Percentiles rank a stretch among this genome's conserved stretches.
Conservation (phyloP, 2,797 vertebrate species). For the Sciaenops ocellatus region DNA sequence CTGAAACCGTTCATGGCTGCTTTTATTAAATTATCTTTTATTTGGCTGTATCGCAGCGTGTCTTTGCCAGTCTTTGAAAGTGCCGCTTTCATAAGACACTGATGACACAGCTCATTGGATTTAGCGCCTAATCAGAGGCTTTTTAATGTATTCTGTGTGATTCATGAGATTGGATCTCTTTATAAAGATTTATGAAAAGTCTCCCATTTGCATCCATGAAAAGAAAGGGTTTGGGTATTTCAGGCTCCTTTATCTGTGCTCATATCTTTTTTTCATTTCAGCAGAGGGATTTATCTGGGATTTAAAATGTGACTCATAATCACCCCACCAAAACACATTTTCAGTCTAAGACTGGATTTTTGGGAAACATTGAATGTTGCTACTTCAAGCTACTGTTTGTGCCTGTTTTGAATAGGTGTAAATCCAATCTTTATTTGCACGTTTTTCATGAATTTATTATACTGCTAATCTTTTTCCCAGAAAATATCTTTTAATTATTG, state of each 20-base stretch:
- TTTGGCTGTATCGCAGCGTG: conserved; percentile 53
- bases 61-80: conserved; percentile 62
- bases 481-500: conserved; percentile 58
- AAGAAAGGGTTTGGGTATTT: conserved; percentile 70
- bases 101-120: conserved; percentile 77
- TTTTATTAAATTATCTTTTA: conserved; percentile 76
- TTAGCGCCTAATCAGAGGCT: conserved; percentile 74
- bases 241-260: conserved; percentile 73
- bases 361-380: conserved; percentile 68
- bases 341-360: conserved; percentile 74
- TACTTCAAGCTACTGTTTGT: conserved; percentile 61
- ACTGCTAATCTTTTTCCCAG: conserved; percentile 63
- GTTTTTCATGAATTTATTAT: conserved; percentile 62
- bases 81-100: conserved; percentile 66
- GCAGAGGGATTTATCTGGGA: conserved; percentile 76
- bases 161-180: conserved; percentile 75
- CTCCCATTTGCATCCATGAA: conserved; percentile 73
- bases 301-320: conserved; percentile 81
- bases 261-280: conserved; percentile 78
- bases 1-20: conserved; percentile 42
- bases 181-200: conserved; percentile 76
- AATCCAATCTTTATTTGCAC: conserved; percentile 64
- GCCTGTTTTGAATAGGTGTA: conserved; percentile 63
- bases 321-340: conserved; percentile 70
- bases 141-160: conserved; percentile 77